A percentile compares a stretch with the other conserved stretches of the same genome.
These are phyloP conservation scores for Sciurus vulgaris DNA, from an alignment of 2,797 vertebrate genomes.

Conservation along the genomic window DNA sequence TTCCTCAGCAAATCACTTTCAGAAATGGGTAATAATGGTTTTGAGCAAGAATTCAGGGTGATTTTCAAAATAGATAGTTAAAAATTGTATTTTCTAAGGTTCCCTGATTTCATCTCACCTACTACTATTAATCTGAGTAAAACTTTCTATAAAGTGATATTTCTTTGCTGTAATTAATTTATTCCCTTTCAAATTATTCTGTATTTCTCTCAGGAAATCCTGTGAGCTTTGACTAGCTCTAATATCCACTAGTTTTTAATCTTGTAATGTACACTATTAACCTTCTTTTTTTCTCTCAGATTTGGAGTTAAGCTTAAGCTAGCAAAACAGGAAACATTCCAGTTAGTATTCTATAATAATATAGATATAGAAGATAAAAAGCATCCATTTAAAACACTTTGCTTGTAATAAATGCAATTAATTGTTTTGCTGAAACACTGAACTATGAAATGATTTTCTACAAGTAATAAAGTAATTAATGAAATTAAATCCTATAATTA, in stretches of 20 bases:
- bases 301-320: background rate
- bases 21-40: background rate
- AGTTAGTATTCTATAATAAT: background rate
- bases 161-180: background rate
- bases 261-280: background rate
- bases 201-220: background rate
- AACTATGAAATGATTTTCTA: background rate
- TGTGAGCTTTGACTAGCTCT: background rate
- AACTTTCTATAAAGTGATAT: background rate
- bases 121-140: background rate
- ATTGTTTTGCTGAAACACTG: background rate
- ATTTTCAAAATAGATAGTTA: background rate
- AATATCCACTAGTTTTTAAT: background rate
- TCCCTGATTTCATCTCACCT: background rate
- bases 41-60: background rate
- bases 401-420: background rate
- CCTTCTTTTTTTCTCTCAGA: background rate
- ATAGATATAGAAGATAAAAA: background rate
- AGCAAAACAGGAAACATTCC: background rate
- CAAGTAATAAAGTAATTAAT: background rate
- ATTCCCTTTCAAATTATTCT: background rate
- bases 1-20: background rate
- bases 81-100: background rate
- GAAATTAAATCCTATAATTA: background rate
- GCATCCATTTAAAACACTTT: background rate